Evolutionary conservation across 2,113 vertebrate genomes (phyloP).

Genomic region (Meleagris gallopavo): DNA sequence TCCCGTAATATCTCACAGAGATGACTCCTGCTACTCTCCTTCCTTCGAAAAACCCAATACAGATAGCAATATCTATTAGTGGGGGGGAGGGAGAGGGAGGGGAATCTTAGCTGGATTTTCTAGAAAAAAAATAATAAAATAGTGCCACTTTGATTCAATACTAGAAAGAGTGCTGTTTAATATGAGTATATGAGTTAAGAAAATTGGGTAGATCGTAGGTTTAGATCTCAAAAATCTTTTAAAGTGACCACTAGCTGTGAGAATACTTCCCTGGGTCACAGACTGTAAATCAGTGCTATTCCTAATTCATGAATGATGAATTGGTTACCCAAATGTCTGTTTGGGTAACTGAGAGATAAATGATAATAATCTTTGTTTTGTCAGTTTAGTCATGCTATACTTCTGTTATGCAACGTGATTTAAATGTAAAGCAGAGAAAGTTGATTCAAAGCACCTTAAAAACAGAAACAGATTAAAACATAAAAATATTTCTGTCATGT

Average conservation of each 20-base stretch:
- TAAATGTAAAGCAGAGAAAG: not conserved
- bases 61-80: no score
- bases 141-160: not conserved
- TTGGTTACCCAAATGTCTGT: not conserved
- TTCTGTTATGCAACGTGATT: not conserved
- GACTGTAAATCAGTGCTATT: not conserved
- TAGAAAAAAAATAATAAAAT: not conserved
- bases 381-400: not conserved
- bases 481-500: not conserved
- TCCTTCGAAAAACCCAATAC: no score
- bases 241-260: not conserved
- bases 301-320: not conserved
- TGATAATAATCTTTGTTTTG: not conserved
- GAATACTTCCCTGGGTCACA: no score
- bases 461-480: not conserved
- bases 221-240: not conserved
- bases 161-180: not conserved
- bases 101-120: not conserved
- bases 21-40: no score
- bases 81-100: no score
- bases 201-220: not conserved
- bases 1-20: no score
- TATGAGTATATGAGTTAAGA: not conserved
- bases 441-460: not conserved
- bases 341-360: not conserved